Conservation (phyloP, 2,888 invertebrate species). For the Tetragnatha montana region DNA sequence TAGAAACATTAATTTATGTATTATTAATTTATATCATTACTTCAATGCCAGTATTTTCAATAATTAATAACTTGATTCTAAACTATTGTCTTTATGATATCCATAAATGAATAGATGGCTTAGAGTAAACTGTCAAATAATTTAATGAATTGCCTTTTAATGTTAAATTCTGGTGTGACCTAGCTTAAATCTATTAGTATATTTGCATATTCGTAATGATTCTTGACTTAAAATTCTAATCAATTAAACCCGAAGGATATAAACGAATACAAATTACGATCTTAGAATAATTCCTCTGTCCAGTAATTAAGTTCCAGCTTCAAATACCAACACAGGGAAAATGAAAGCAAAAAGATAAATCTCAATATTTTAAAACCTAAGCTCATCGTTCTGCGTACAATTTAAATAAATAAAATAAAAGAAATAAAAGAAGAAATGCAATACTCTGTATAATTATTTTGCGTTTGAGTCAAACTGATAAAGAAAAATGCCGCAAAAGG, state of each 20-base stretch:
- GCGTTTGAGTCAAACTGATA: constrained; percentile 6
- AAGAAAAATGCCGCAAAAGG: constrained; percentile 1
- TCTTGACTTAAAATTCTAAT: neutral
- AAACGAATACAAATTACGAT: neutral
- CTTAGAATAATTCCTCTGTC: neutral
- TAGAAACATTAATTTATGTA: too few relatives aligned
- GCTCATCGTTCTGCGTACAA: too few relatives aligned
- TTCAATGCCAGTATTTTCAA: too few relatives aligned
- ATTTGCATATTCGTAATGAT: neutral
- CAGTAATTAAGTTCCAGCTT: constrained; percentile 46
- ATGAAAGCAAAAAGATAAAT: neutral
- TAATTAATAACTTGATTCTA: too few relatives aligned
- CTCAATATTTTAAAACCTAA: constrained; percentile 1
- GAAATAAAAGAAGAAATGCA: constrained; percentile 35
- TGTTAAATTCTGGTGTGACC: too few relatives aligned
- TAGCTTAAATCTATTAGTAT: too few relatives aligned
- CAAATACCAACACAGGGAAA: constrained; percentile 19
- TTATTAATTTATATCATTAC: too few relatives aligned
- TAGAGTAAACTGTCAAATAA: too few relatives aligned
- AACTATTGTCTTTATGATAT: too few relatives aligned
- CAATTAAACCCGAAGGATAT: neutral
- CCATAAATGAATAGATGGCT: too few relatives aligned
- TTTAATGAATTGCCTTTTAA: too few relatives aligned
- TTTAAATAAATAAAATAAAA: neutral
- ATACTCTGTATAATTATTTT: constrained; percentile 20